phyloP scores from a whole-genome alignment of 2,113 vertebrate genomes.

The Nanger granti region DNA sequence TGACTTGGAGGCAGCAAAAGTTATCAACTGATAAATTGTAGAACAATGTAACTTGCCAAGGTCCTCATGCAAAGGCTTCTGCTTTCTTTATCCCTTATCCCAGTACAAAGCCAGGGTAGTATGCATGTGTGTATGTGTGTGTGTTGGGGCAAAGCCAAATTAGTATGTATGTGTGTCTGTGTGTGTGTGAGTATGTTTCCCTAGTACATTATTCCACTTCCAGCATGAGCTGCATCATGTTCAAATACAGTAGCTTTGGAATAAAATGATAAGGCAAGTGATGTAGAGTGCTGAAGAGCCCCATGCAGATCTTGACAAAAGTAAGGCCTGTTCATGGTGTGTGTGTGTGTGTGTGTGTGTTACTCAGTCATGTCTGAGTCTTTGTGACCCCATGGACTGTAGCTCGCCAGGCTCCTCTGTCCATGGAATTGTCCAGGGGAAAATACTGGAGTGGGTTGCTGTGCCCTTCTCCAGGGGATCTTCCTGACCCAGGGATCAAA shows the following conservation, averaged over 20 bases:
- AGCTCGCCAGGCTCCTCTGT: neutral
- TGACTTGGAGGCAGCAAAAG: constrained; percentile 69
- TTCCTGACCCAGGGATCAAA: neutral
- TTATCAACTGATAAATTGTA: constrained; percentile 73
- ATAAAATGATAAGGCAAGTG: neutral
- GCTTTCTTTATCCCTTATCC: constrained; percentile 51
- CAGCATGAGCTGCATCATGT: neutral
- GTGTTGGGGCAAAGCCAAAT: neutral
- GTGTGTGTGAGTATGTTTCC: neutral
- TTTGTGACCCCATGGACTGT: neutral
- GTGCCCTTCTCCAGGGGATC: neutral
- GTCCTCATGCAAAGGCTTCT: constrained; percentile 49
- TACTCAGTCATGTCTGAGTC: neutral
- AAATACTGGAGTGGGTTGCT: neutral
- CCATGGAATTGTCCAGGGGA: neutral
- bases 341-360: neutral
- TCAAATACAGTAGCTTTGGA: constrained; percentile 35
- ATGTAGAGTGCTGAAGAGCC: neutral
- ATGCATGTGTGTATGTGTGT: neutral
- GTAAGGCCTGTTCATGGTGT: neutral
- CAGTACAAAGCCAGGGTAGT: constrained; percentile 22
- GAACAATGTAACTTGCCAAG: constrained; percentile 70
- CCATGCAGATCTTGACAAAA: neutral
- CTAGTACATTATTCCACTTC: neutral
- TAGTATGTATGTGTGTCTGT: neutral